Base-by-base conservation (phyloP, 37 sponge, comb jelly and placozoan species). In the Hexactinellida sp. region DNA sequence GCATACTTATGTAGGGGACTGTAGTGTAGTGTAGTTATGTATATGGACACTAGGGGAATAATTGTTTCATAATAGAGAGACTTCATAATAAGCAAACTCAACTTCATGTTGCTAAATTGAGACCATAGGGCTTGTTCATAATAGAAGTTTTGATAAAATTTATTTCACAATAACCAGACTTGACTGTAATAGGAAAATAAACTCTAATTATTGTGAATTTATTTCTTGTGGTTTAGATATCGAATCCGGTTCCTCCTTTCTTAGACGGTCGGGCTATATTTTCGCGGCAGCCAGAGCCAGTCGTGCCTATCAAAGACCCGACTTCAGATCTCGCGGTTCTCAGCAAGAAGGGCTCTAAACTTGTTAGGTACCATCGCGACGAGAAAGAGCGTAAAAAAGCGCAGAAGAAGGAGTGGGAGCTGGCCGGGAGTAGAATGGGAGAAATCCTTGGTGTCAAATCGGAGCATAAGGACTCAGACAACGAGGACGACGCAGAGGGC, bases 371-470 rank as follows among this genome's bases (percentile, higher is more conserved):
- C 0, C 89, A 93, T 85, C 88, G 99, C 16, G 94, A 96, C 76
- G 92, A 96, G 91, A 96, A 94, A 82, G 99, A 99, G 89, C 90
- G 96, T 47, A 96, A 91, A 84, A 99, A 99, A 85, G 96, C 97
- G 0, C 95, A 94, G 88, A 83, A 92, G 82, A 99, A 99, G 91
- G 91, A 99, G 84, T 96, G 94, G 94, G 94, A 95, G 37, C 86
- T 99, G 37, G 96, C 99, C 36, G 99, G 99, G 0, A 93, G 97
- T 25, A 91, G 91, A 36, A 71, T 99, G 55, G 99, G 99, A 37
- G 89, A 94, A 34, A 86, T 99, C 36, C 90, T 99, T 21, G 99
- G 99, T n/a, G 90, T 99, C 30, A 94, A 99, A 52, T 83, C 54
- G 36, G 92, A 94, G 71, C 89, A 91, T 24, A 94, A 98, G 13